phyloP scores from a whole-genome alignment of 2,797 vertebrate genomes.

The Balearica regulorum region DNA sequence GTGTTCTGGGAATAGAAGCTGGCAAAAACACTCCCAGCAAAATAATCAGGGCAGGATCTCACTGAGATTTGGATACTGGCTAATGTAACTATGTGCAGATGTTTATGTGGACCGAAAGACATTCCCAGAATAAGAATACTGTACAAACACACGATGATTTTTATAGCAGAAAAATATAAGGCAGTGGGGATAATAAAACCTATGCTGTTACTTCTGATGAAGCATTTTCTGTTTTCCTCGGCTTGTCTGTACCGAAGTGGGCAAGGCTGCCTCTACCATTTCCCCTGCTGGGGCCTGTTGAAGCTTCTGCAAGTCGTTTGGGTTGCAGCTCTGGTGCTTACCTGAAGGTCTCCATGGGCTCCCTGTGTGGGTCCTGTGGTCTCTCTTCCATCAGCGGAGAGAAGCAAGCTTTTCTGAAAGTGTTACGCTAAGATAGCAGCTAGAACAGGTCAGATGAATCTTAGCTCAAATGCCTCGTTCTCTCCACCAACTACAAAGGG shows the following conservation, averaged over 20 bases:
- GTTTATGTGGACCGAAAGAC: slow-evolving; percentile 37
- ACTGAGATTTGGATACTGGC: slow-evolving; percentile 17
- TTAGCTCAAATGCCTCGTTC: not conserved
- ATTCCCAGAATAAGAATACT: slow-evolving; percentile 37
- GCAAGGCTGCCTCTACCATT: not conserved
- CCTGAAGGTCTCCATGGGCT: not conserved
- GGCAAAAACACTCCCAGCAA: slow-evolving; percentile 56
- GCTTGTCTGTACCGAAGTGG: not conserved
- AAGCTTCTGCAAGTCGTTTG: not conserved
- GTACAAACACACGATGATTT: not conserved
- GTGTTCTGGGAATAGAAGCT: slow-evolving; percentile 53
- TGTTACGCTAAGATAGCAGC: not conserved
- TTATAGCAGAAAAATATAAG: not conserved
- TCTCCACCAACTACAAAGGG: not conserved
- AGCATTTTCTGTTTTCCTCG: not conserved
- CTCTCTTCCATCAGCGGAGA: not conserved
- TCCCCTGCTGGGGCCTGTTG: not conserved
- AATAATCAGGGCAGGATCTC: slow-evolving; percentile 33
- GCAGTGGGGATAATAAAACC: not conserved
- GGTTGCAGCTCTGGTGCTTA: not conserved
- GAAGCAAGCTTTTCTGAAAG: not conserved
- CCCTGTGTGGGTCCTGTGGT: accelerated
- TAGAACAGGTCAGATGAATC: not conserved
- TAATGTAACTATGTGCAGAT: slow-evolving; percentile 37
- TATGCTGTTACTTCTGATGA: not conserved